Conservation (phyloP, 2,888 invertebrate species). For the Autographa gamma region DNA sequence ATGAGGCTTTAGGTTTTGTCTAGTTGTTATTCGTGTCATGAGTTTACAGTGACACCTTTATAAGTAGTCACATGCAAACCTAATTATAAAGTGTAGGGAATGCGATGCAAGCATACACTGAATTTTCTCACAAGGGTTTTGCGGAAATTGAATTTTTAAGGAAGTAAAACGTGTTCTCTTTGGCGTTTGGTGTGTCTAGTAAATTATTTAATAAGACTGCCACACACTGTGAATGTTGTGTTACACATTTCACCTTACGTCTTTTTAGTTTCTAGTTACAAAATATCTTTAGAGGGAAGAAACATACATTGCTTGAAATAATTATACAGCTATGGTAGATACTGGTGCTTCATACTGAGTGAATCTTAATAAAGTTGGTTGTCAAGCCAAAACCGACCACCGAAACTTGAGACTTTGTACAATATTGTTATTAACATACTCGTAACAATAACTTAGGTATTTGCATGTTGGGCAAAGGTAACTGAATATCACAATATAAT, state of each 20-base stretch:
- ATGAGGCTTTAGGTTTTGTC: slow-evolving; percentile 18
- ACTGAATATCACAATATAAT: neutral
- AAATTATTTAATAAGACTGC: neutral
- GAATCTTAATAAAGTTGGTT: neutral
- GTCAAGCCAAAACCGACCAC: neutral
- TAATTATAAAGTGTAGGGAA: slow-evolving; percentile 52
- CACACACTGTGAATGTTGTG: neutral
- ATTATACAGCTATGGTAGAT: no score
- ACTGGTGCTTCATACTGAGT: no score
- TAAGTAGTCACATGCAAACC: slow-evolving; percentile 23
- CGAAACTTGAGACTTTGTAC: neutral
- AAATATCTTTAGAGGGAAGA: no score
- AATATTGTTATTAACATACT: neutral
- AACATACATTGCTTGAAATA: neutral
- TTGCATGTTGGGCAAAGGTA: neutral
- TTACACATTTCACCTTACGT: neutral
- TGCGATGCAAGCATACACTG: slow-evolving; percentile 34
- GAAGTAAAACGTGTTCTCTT: slow-evolving; percentile 24
- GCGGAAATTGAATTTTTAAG: slow-evolving; percentile 20
- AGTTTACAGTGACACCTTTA: slow-evolving; percentile 43
- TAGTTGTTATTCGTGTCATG: slow-evolving; percentile 49
- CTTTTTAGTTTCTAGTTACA: neutral
- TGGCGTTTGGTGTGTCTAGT: neutral
- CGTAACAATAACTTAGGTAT: neutral
- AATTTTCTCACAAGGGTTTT: slow-evolving; percentile 27